Base-by-base conservation (phyloP, 2,113 vertebrate species). In the Eclectus roratus region DNA sequence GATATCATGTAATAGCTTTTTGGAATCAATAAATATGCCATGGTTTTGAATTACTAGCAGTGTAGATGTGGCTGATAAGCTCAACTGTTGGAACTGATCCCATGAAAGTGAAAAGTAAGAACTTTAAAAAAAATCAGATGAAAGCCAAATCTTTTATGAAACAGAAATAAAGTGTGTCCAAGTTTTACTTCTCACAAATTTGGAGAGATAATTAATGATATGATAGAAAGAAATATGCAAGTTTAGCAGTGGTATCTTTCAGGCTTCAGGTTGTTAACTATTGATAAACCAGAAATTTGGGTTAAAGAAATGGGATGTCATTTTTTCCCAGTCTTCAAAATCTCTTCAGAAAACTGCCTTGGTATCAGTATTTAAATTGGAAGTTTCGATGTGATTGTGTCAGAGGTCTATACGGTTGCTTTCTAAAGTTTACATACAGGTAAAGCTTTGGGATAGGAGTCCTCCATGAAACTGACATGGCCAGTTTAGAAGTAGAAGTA, bases 11-110 rank as follows among this genome's bases (percentile, higher is more conserved):
- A 95, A 94, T 95, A 95, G 88, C 85, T 93, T 96, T 96, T 94
- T 93, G 60, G 83, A 96, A 96, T 97, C 94, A 93, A 96, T 96
- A 96, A 94, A 96, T 93, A 96, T 95, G 88, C 92, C 80, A 78
- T 86, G 85, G 72, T 47, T 93, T 96, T 94, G 93, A 94, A 91
- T 94, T 96, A 88, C 94, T 88, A 60, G 80, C 43, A 28, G 68
- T 86, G 69, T 71, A 95, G 94, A 96, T 96, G 88, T 56, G 52
- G 49, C 82, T 93, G 95, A 96, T 94, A 96, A 94, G 85, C 77
- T 90, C 88, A 91, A 28, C 68, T 91, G 83, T 93, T 96, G 56
- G 94, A 97, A 90, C 64, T 86, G 94, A 96, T 95, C 76, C 72
- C 72, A 78, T 91, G 63, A 83, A 83, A 91, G 76, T 91, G 88